Conservation (phyloP, 2,113 vertebrate species). For the Syrmaticus mikado region DNA sequence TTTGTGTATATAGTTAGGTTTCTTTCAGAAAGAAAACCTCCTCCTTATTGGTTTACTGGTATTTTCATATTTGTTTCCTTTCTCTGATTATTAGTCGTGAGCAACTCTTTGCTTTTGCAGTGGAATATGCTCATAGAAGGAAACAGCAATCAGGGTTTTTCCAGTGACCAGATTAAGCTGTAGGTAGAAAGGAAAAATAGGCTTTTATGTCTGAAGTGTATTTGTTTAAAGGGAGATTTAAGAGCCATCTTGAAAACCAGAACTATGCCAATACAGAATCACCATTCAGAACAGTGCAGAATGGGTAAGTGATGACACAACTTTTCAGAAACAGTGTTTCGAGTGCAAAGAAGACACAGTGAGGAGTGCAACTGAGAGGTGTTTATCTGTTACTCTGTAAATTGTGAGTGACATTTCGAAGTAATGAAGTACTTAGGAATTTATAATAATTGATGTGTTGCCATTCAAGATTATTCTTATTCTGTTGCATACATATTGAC, state of each 20-base stretch:
- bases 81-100: not conserved
- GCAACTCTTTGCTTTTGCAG: not conserved
- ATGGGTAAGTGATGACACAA: not conserved
- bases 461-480: constrained; percentile 77
- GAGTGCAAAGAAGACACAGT: constrained; percentile 38
- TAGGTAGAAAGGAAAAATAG: not conserved
- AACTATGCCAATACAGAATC: not conserved
- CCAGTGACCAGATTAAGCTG: not conserved
- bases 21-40: not conserved
- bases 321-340: constrained; percentile 43
- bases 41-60: not conserved
- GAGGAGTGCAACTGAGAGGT: constrained; percentile 49
- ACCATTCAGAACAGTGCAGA: not conserved
- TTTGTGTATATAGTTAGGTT: not conserved
- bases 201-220: not conserved
- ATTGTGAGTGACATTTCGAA: constrained; percentile 79
- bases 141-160: not conserved
- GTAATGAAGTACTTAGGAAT: constrained; percentile 78
- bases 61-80: constrained; percentile 1
- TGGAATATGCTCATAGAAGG: not conserved
- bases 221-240: not conserved
- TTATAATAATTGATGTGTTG: constrained; percentile 78
- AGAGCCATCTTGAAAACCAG: not conserved
- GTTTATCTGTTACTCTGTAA: constrained; percentile 78
- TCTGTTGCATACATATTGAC: constrained; percentile 70